Base-by-base conservation (phyloP, 2,113 vertebrate genomes). In the Ahaetulla prasina region DNA sequence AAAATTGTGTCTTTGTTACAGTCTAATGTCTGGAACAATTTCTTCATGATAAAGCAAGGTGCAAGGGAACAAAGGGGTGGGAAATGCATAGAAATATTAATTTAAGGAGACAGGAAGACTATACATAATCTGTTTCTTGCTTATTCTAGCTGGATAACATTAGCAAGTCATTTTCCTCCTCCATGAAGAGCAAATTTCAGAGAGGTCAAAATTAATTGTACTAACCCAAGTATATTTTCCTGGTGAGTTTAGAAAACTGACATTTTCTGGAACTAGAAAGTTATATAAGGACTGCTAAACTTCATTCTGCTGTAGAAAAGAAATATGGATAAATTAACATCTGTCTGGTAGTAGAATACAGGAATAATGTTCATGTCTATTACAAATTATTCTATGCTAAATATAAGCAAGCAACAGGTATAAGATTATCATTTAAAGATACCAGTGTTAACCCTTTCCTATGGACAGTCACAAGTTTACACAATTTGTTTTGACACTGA, bases 221-320 rank as follows among this genome's bases (percentile, higher is more conserved):
- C 35, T 86, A 86, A 92, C 49, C 39, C 87, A 27, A 0, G 52
- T n/a, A 85, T 2, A 88, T 5, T 68, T 57, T 43, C 4, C 2
- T 43, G 57, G 12, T 23, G 90, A 43, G 14, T 25, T 4, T 8
- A 84, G 80, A 9, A 35, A 90, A 39, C 0, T 2, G 14, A 1
- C 47, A 68, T 89, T 92, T 80, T 4, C 8, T 57, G 87, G 85
- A 89, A 5, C 1, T 27, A 84, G 55, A 63, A 92, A 90, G 88
- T 87, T 54, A 52, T 3, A 86, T 74, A 45, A 0, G 39, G 25
- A 35, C 3, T 80, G 91, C 45, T 4, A 87, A 93, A 74, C 0
- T 89, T 85, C 1, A 35, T n/a, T 54, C 94, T 94, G 9, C 80
- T 93, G 20, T 16, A 54, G 85, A 27, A 43, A 93, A 39, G 30